Evolutionary conservation across 2,797 vertebrate genomes (phyloP).

Genomic region (Loris lydekkerianus): DNA sequence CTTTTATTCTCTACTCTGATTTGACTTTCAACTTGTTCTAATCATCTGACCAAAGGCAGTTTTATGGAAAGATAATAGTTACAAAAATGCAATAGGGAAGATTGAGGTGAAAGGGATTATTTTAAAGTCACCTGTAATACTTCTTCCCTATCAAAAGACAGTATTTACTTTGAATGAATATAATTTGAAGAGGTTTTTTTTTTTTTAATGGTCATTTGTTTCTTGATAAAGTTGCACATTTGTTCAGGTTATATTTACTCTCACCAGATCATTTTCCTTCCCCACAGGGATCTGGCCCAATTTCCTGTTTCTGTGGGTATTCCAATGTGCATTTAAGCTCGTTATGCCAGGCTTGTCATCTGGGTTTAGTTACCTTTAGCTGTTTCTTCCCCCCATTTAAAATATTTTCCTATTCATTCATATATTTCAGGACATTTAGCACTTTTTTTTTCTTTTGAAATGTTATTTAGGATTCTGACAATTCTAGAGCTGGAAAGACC

Average conservation of each 20-base stretch:
- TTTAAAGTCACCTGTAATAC: constrained; percentile 33
- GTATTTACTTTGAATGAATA: constrained; percentile 47
- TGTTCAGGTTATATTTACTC: constrained; percentile 25
- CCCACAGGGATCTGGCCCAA: constrained; percentile 61
- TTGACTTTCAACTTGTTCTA: constrained; percentile 57
- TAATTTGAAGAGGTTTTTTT: constrained; percentile 66
- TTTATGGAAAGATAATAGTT: constrained; percentile 53
- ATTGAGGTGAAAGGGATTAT: constrained; percentile 11
- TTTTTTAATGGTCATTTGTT: constrained; percentile 23
- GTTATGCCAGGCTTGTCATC: constrained; percentile 39
- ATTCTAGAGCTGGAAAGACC: constrained; percentile 43
- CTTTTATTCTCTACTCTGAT: background rate
- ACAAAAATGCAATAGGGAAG: constrained; percentile 9
- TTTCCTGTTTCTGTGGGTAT: constrained; percentile 65
- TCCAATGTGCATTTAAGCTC: constrained; percentile 56
- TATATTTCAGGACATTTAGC: constrained; percentile 8
- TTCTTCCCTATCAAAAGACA: constrained; percentile 49
- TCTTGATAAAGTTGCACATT: constrained; percentile 56
- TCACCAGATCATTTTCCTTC: constrained; percentile 29
- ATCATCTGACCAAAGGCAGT: background rate
- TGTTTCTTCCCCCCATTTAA: constrained; percentile 34
- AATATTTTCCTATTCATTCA: constrained; percentile 24
- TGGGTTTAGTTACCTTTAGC: constrained; percentile 51
- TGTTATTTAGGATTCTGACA: background rate
- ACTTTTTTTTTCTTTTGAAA: background rate